Evolutionary conservation across 2,797 vertebrate species (phyloP), one percentile per base, ranked within the genome.

Genomic region (Ficedula albicollis): DNA sequence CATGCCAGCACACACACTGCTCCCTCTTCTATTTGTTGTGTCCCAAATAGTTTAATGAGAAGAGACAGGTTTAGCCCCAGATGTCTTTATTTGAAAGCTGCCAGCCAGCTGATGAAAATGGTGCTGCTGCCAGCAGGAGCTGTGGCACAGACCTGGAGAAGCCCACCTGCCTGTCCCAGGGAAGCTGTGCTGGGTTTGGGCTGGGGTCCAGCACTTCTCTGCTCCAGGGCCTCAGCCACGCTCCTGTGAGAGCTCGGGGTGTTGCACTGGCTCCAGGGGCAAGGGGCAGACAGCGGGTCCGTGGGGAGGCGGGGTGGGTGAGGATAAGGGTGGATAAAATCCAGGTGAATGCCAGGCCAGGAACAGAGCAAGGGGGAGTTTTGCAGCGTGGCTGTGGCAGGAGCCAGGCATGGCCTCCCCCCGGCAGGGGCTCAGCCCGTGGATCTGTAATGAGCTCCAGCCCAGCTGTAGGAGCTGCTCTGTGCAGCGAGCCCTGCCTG

Each of bases 381-480:
- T 1, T 19, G 34, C 48, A 34, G 67, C 0, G 0, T 12, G 48
- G 30, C 7, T 44, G 48, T 34, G 44, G 26, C 21, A 4, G 0
- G 41, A 67, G 41, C 34, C 43, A 73, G 60, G n/a, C 14, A 2
- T 0, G 8, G 55, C 70, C 36, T 84, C 64, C 66, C 76, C 80
- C 36, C 5, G 1, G 1, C 19, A 9, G 11, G 77, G 79, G 46
- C 91, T 58, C 54, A 21, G 19, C 15, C 60, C 59, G 7, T 2
- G 18, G 5, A 21, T 75, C 41, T n/a, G 84, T 39, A 87, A 78
- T 36, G 92, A 95, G 95, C 96, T 81, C 22, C 94, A 92, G 92
- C 84, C 82, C 64, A 41, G 88, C 93, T 89, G 80, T 0, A 81
- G 74, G 81, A 93, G 91, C 84, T 63, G 85, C 27, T 10, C 3